Base-by-base conservation (phyloP, 2,888 invertebrate species). In the Chloroclystis v-ata region DNA sequence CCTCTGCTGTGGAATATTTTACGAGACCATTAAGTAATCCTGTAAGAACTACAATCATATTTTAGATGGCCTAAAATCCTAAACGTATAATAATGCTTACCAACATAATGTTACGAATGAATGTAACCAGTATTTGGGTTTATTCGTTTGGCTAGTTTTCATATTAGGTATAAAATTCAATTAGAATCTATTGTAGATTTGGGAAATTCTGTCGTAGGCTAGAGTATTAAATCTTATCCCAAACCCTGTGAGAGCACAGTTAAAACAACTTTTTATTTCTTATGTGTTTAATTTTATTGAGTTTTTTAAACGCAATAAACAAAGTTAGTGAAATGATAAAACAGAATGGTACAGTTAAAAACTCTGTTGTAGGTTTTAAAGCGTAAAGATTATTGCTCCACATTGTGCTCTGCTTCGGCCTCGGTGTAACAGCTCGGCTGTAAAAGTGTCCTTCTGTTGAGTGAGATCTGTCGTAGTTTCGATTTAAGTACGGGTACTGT, bases 241-340 rank as follows among this genome's bases (percentile, higher is more conserved):
- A 53, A 48, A 44, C 44, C 44, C 50, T 47, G 26, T 28, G 28
- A 30, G 46, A 54, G 42, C 45, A 46, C 46, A 39, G 39, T 47
- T 46, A 43, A 43, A 39, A 26, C 43, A 39, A 46, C 28, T 49
- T 50, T 38, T 53, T 57, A 57, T 53, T 12, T 48, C 49, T 42
- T 12, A 40, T 49, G 40, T 45, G 57, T 52, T 53, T 49, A 48
- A 52, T 51, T 55, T 53, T 52, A 53, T 43, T 8, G 40, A 35
- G 46, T 43, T 53, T 53, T 54, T 57, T 49, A 50, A 53, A 52
- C 29, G 45, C 48, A 24, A 53, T 57, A 49, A 57, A 53, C 51
- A 51, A 53, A 53, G 50, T 57, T 49, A 51, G 49, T 47, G 16
- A 54, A 49, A 46, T 45, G 37, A 43, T 55, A 49, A 50, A 54